Percentiles rank a stretch among this genome's conserved stretches.
These are phyloP conservation scores for Petroica traversi DNA, from an alignment of 2,113 vertebrate genomes.

Conservation along the genomic window DNA sequence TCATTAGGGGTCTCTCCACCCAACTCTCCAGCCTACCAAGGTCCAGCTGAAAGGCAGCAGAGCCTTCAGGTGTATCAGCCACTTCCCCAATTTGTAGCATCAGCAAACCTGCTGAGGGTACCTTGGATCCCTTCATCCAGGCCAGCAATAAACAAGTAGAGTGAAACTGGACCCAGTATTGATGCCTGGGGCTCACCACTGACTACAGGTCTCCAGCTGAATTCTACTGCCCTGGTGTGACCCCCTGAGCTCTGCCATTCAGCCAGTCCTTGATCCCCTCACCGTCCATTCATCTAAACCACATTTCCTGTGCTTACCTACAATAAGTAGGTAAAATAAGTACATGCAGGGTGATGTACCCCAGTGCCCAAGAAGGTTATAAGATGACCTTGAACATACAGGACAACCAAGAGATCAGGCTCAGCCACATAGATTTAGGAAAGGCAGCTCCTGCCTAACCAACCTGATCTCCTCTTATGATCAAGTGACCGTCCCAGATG, in stretches of 20 bases:
- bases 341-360: not conserved
- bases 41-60: not conserved
- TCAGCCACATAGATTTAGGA: not conserved
- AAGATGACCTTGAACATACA: not conserved
- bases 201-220: not conserved
- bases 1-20: not conserved
- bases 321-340: not conserved
- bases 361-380: not conserved
- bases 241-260: not conserved
- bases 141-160: not conserved
- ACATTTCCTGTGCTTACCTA: not conserved
- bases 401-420: not conserved
- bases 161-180: not conserved
- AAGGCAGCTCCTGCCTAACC: not conserved
- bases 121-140: not conserved
- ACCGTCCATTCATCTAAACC: not conserved
- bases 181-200: not conserved
- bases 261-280: not conserved
- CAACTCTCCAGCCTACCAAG: not conserved
- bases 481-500: fast-evolving
- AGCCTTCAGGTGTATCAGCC: not conserved
- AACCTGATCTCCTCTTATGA: not conserved
- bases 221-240: not conserved
- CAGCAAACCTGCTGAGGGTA: not conserved
- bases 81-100: not conserved